phyloP scores from a whole-genome alignment of 1,140 invertebrate genomes.

The Leguminivora glycinivorella region DNA sequence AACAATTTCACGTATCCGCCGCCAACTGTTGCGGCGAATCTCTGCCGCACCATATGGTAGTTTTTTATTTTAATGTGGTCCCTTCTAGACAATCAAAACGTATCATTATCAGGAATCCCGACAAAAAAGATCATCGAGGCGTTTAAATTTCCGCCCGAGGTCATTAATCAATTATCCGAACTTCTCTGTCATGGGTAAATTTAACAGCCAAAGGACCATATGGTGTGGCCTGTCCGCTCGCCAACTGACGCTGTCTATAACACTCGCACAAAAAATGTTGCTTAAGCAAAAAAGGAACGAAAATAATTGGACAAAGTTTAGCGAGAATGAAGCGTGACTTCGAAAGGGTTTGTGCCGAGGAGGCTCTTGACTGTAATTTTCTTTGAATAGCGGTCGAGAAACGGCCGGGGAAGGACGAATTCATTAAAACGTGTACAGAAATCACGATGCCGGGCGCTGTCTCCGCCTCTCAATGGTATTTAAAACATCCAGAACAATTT shows the following conservation, averaged over 20 bases:
- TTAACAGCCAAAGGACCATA: conserved; percentile 65
- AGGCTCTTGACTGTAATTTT: conserved; percentile 66
- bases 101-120: conserved; percentile 70
- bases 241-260: conserved; percentile 73
- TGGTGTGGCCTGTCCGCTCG: conserved; percentile 54
- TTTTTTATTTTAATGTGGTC: conserved; percentile 44
- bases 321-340: conserved; percentile 65
- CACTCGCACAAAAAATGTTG: conserved; percentile 50
- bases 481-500: conserved; percentile 41
- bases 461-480: conserved; percentile 49
- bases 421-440: conserved; percentile 68
- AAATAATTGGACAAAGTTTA: conserved; percentile 72
- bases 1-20: conserved; percentile 35
- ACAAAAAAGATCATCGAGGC: conserved; percentile 64
- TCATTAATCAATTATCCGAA: conserved; percentile 75
- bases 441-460: conserved; percentile 56
- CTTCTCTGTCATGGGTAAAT: conserved; percentile 64
- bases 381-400: conserved; percentile 60
- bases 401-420: conserved; percentile 59
- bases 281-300: conserved; percentile 52
- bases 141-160: conserved; percentile 68
- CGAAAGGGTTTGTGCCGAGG: conserved; percentile 69
- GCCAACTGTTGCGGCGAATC: conserved; percentile 65
- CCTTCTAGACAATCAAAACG: conserved; percentile 66
- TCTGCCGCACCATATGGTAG: conserved; percentile 65